Evolutionary conservation across 2,797 vertebrate species (phyloP).

Genomic region (Tolypeutes matacus): DNA sequence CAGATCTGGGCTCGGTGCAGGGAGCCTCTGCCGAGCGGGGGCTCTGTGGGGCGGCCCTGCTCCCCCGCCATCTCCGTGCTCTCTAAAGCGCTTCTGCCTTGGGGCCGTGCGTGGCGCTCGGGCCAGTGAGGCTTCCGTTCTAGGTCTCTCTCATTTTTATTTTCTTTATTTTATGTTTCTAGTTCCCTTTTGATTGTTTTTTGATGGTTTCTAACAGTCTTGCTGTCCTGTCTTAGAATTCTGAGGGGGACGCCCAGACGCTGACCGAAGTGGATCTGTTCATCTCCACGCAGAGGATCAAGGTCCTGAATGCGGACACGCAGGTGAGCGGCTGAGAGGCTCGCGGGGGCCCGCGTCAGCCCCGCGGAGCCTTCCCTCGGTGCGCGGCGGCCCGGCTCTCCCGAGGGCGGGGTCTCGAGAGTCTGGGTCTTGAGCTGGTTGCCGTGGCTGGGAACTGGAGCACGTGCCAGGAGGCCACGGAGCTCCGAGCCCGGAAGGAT

Average conservation of each 20-base stretch:
- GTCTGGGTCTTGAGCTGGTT: background rate
- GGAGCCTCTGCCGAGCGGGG: background rate
- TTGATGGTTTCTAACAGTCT: slow-evolving; percentile 8
- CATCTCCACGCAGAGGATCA: slow-evolving; percentile 99
- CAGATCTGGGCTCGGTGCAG: background rate
- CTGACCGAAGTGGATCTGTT: slow-evolving; percentile 99
- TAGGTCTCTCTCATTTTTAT: background rate
- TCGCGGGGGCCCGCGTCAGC: no score
- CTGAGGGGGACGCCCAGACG: slow-evolving; percentile 95
- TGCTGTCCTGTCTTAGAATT: slow-evolving; percentile 88
- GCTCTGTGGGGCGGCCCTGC: no score
- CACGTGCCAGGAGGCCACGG: background rate
- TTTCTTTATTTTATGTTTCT: no score
- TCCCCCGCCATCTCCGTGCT: no score
- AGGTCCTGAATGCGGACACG: slow-evolving; percentile 98
- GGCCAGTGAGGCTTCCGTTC: background rate
- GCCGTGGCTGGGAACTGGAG: background rate
- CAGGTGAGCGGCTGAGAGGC: slow-evolving; percentile 90
- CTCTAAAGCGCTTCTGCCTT: no score
- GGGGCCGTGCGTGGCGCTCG: no score
- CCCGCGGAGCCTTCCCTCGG: rapidly evolving
- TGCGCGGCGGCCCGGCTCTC: background rate
- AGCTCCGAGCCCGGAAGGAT: background rate
- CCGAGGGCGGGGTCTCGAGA: background rate
- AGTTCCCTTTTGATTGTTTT: no score